These are phyloP conservation scores for Reticulitermes speratus DNA, from an alignment of 1,140 invertebrate genomes.

Conservation along the genomic window DNA sequence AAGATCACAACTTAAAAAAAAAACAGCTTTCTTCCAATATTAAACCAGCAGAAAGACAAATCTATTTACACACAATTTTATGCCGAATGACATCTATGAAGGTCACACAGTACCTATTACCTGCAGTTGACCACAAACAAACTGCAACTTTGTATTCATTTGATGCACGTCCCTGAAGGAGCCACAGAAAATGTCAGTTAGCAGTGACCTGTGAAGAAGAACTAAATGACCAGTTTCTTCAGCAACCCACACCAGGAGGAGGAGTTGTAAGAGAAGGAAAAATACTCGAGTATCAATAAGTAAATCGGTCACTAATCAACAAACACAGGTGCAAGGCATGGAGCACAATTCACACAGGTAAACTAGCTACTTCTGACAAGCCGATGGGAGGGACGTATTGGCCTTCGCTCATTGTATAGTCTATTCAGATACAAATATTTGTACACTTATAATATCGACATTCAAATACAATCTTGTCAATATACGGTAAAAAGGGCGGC, in stretches of 20 bases:
- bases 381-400: too few relatives aligned
- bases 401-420: not conserved
- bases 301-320: conserved; percentile 8
- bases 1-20: too few relatives aligned
- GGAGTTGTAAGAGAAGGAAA: not conserved
- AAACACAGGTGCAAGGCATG: not conserved
- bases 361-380: too few relatives aligned
- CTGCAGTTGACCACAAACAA: not conserved
- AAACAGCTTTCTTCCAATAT: too few relatives aligned
- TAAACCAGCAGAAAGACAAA: not conserved
- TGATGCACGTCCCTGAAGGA: not conserved
- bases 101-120: not conserved
- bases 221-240: not conserved
- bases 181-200: too few relatives aligned
- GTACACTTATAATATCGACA: not conserved
- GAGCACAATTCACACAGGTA: too few relatives aligned
- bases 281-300: conserved; percentile 16
- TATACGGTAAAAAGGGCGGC: too few relatives aligned
- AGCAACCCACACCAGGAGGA: not conserved
- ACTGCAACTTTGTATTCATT: not conserved
- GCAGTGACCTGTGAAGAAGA: not conserved
- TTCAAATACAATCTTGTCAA: too few relatives aligned
- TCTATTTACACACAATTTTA: not conserved
- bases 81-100: too few relatives aligned
- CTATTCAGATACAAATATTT: not conserved